Percentiles rank a stretch among this genome's conserved stretches.
Evolutionary conservation across 2,113 vertebrate genomes (phyloP).

Genomic region (Psephotus haematonotus): DNA sequence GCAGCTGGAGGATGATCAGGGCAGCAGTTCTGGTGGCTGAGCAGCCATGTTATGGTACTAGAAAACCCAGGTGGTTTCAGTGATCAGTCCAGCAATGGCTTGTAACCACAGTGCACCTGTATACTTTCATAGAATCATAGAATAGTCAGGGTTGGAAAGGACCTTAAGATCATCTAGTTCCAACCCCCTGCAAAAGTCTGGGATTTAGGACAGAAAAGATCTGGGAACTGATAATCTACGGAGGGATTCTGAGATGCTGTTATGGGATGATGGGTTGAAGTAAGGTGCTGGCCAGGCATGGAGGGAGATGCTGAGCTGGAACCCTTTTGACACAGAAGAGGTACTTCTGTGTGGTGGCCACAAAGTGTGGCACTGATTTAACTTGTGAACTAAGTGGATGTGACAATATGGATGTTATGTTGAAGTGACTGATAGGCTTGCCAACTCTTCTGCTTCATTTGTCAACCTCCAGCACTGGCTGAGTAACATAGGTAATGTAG

Average conservation of each 20-base stretch:
- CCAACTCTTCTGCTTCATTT: not conserved
- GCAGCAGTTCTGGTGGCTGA: not conserved
- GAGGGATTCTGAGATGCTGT: not conserved
- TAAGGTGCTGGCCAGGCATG: not conserved
- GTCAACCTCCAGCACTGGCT: not conserved
- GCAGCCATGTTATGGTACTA: not conserved
- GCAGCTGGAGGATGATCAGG: not conserved
- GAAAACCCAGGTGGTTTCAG: not conserved
- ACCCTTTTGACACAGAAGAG: not conserved
- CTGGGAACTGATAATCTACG: not conserved
- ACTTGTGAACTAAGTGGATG: fast-evolving
- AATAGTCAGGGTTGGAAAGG: no score
- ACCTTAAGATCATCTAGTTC: no score
- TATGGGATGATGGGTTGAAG: not conserved
- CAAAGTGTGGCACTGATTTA: not conserved
- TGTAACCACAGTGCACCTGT: not conserved
- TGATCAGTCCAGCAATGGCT: not conserved
- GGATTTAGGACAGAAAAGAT: not conserved
- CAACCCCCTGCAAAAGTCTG: not conserved
- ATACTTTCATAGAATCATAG: not conserved
- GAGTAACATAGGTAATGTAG: not conserved
- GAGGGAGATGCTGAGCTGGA: not conserved
- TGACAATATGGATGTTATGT: not conserved
- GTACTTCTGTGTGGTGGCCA: not conserved
- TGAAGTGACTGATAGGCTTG: not conserved